Base-by-base conservation (phyloP, 2,797 vertebrate genomes). In the Halcyon chelicuti region DNA sequence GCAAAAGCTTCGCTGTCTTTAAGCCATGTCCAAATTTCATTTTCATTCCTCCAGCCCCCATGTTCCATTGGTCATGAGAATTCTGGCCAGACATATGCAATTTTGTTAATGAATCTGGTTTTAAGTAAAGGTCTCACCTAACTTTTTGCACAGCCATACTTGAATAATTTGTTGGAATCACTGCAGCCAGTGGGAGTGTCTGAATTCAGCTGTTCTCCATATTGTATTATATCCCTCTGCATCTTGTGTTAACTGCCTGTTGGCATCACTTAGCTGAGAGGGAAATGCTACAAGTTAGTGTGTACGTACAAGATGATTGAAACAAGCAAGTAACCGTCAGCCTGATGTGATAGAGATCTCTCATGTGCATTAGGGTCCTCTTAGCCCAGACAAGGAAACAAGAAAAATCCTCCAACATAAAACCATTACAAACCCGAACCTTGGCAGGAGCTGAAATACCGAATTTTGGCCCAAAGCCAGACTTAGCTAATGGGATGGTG, bases 341-440 rank as follows among this genome's bases (percentile, higher is more conserved):
- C 54, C 52, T 1, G 9, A 39, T 5, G 14, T 1, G 61, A 86
- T 46, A 88, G 31, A 0, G 3, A 90, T 93, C 90, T 93, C 58
- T 40, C 0, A 0, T 49, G 35, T 81, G 33, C 49, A 21, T 80
- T 74, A 90, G 61, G 25, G 47, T 93, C 58, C 42, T 51, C 14
- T 84, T 90, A 90, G 29, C 33, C 26, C 31, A 72, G 82, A 61
- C 79, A 93, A 46, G 49, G 54, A 88, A 93, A 87, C 49, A 91
- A 31, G 90, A 86, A 78, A 96, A 95, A 70, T 46, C 54, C 40
- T 90, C 78, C 75, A 72, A 10, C 0, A 0, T 63, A n/a, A 78
- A 94, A 95, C 70, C 68, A 63, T 93, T 86, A 86, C 68, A 74
- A 94, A 75, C 40, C 54, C 77, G 46, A 96, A 49, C 60, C n/a